Evolutionary conservation across 2,113 vertebrate species (phyloP).

Genomic region (Microtus pennsylvanicus): DNA sequence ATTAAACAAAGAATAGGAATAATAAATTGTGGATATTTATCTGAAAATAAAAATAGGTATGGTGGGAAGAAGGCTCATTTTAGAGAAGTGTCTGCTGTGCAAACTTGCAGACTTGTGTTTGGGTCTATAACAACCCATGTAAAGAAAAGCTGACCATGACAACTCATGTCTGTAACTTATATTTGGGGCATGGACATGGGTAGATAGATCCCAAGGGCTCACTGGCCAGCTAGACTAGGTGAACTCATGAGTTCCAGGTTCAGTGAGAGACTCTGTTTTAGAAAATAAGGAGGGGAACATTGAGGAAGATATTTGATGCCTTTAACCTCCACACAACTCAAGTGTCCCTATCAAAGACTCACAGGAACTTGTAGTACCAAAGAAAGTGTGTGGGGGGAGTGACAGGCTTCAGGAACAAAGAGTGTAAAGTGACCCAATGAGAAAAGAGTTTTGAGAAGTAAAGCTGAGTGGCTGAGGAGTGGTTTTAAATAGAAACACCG

Average conservation of each 20-base stretch:
- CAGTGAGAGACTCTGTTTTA: not conserved
- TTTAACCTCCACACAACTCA: too few species aligned
- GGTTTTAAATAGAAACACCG: not conserved
- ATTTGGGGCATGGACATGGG: not conserved
- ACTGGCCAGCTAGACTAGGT: not conserved
- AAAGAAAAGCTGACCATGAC: not conserved
- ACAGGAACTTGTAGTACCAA: not conserved
- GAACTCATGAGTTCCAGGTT: not conserved
- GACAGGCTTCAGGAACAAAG: not conserved
- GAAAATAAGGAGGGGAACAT: not conserved
- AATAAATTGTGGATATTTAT: not conserved
- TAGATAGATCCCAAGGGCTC: not conserved
- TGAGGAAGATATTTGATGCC: not conserved
- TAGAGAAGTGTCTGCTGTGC: not conserved
- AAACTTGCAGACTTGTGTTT: not conserved
- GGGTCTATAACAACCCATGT: not conserved
- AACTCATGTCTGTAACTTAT: not conserved
- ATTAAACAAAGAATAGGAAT: not conserved
- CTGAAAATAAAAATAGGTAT: not conserved
- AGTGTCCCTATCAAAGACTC: too few species aligned
- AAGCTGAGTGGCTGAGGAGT: not conserved
- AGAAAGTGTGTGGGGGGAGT: not conserved
- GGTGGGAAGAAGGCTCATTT: not conserved
- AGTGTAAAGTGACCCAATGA: not conserved
- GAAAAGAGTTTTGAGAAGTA: conserved; percentile 23